Conservation (phyloP, 1,140 invertebrate species). For the Paraescarpia echinospica region DNA sequence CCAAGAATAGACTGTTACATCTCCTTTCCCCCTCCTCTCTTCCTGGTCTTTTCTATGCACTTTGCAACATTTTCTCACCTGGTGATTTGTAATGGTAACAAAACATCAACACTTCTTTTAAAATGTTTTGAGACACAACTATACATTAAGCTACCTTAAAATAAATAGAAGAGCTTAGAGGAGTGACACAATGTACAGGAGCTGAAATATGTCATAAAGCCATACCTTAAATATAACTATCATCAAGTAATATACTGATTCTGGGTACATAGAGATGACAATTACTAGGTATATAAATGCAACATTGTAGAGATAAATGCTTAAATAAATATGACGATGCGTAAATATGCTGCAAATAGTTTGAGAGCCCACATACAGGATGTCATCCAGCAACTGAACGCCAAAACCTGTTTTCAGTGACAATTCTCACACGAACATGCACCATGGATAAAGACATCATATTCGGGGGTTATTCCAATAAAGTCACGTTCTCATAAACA, state of each 20-base stretch:
- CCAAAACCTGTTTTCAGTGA: background rate
- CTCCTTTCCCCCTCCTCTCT: background rate
- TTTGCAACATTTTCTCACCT: background rate
- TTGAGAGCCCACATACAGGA: background rate
- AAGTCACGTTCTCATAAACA: background rate
- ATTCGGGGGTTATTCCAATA: background rate
- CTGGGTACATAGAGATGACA: background rate
- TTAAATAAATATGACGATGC: background rate
- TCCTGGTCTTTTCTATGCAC: background rate
- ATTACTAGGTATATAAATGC: background rate
- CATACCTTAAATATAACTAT: background rate
- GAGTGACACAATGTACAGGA: background rate
- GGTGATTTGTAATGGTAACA: background rate
- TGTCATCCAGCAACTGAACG: background rate
- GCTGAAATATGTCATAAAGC: background rate
- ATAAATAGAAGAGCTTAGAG: background rate
- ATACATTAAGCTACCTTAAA: background rate
- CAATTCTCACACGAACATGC: background rate
- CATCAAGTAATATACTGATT: background rate
- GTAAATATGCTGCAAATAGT: background rate
- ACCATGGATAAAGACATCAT: background rate
- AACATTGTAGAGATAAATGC: background rate
- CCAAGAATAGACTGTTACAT: background rate
- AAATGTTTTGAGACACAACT: background rate
- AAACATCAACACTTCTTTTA: background rate